A percentile compares a stretch with the other conserved stretches of the same genome.
These are phyloP conservation scores for Phymastichus coffea DNA, from an alignment of 1,140 invertebrate species.

Conservation along the genomic window DNA sequence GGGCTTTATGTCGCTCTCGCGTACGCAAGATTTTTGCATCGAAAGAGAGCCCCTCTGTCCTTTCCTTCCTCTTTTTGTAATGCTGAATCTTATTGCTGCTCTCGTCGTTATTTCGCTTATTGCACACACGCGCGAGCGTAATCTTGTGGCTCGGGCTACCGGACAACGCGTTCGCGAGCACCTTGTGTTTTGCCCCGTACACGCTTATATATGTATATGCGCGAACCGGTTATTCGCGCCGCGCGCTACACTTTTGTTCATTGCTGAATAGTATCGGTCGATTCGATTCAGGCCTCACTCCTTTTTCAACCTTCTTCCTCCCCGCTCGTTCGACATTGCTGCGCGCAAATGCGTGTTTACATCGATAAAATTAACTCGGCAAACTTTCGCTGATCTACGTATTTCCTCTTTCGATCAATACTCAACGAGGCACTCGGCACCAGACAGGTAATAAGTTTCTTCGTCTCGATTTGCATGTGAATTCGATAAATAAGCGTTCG, in stretches of 20 bases:
- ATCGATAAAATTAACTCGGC: not conserved
- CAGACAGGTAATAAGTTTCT: slow-evolving; percentile 3
- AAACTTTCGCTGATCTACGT: too few relatives aligned
- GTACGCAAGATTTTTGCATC: slow-evolving; percentile 44
- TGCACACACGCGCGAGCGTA: not conserved
- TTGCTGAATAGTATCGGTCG: not conserved
- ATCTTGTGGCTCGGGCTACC: slow-evolving; percentile 9
- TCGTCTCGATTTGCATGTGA: slow-evolving; percentile 16
- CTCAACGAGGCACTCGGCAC: not conserved
- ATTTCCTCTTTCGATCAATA: too few relatives aligned
- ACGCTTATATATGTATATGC: not conserved
- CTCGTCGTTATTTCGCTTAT: slow-evolving; percentile 21
- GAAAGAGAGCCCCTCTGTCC: slow-evolving; percentile 28
- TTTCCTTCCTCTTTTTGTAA: not conserved
- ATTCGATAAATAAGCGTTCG: slow-evolving; percentile 1
- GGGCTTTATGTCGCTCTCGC: slow-evolving; percentile 36
- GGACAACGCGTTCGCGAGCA: slow-evolving; percentile 15
- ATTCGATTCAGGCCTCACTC: not conserved
- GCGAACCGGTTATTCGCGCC: slow-evolving; percentile 21
- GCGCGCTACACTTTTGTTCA: slow-evolving; percentile 11
- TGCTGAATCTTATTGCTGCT: slow-evolving; percentile 17
- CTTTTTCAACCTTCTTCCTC: not conserved
- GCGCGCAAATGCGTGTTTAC: too few relatives aligned
- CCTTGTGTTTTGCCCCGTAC: too few relatives aligned
- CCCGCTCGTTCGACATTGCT: too few relatives aligned